These are phyloP conservation scores for Trogon melanurus DNA, from an alignment of 2,113 vertebrate genomes.

Conservation along the genomic window DNA sequence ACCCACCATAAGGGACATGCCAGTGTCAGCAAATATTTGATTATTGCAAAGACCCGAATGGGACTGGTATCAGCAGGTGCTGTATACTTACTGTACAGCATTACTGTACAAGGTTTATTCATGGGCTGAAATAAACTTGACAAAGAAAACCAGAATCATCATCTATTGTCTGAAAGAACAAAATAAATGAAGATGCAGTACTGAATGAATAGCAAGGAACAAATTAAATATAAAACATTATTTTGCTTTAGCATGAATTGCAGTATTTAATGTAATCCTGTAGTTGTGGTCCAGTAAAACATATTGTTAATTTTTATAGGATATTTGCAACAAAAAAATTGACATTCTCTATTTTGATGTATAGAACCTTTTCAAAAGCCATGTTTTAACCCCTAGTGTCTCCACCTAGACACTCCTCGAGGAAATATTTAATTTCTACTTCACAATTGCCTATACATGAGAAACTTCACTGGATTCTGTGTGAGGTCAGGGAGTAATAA, in stretches of 20 bases:
- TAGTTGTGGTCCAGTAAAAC: background rate
- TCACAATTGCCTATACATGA: background rate
- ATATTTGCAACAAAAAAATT: background rate
- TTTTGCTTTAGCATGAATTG: background rate
- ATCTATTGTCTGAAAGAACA: background rate
- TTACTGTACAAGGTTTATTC: background rate
- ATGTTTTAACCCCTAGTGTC: background rate
- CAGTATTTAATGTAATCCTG: background rate
- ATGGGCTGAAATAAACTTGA: background rate
- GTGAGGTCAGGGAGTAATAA: background rate
- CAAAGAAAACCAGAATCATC: background rate
- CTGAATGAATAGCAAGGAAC: background rate
- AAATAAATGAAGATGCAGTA: background rate
- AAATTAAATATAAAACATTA: background rate
- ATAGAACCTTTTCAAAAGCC: background rate
- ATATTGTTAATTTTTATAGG: background rate
- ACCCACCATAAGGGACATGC: background rate
- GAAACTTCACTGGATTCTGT: background rate
- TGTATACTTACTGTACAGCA: background rate
- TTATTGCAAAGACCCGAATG: background rate
- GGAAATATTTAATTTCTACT: background rate
- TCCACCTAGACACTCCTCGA: background rate
- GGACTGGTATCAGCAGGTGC: background rate
- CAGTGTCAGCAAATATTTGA: background rate
- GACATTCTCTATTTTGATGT: background rate